These are phyloP conservation scores for Sitodiplosis mosellana DNA, from an alignment of 1,140 invertebrate species.

Conservation along the genomic window DNA sequence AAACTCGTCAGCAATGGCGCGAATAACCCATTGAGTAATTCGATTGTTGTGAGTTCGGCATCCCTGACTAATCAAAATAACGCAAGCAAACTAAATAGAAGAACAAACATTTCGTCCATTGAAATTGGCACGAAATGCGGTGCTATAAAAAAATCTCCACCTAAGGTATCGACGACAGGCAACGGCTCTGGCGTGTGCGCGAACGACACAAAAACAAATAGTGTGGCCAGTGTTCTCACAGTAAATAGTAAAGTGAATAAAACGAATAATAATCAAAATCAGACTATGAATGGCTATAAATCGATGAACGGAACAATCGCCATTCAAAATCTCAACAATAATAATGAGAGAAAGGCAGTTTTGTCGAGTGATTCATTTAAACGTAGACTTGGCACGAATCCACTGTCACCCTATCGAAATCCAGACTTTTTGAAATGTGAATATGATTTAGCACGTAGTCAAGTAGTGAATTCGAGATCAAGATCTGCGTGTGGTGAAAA, in stretches of 20 bases:
- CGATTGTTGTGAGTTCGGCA: not conserved
- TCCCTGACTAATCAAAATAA: not conserved
- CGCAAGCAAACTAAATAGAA: too few relatives aligned
- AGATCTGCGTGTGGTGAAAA: not conserved
- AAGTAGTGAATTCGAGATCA: constrained; percentile 7
- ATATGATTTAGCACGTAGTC: constrained; percentile 22
- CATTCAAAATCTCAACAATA: not conserved
- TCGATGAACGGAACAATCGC: not conserved
- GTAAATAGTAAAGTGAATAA: not conserved
- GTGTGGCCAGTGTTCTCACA: not conserved
- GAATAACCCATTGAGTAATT: not conserved
- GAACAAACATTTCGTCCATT: too few relatives aligned
- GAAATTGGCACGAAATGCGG: not conserved
- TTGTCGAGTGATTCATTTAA: not conserved
- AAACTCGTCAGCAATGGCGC: not conserved
- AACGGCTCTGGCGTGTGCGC: not conserved
- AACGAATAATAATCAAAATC: not conserved
- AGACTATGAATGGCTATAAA: not conserved
- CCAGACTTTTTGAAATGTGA: constrained; percentile 19
- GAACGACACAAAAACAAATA: not conserved
- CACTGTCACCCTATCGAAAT: constrained; percentile 17
- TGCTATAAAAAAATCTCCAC: not conserved
- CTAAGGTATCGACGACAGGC: not conserved
- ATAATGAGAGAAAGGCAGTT: not conserved
- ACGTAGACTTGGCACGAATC: not conserved